Conservation (phyloP, 2,113 vertebrate genomes). For the Castor canadensis region DNA sequence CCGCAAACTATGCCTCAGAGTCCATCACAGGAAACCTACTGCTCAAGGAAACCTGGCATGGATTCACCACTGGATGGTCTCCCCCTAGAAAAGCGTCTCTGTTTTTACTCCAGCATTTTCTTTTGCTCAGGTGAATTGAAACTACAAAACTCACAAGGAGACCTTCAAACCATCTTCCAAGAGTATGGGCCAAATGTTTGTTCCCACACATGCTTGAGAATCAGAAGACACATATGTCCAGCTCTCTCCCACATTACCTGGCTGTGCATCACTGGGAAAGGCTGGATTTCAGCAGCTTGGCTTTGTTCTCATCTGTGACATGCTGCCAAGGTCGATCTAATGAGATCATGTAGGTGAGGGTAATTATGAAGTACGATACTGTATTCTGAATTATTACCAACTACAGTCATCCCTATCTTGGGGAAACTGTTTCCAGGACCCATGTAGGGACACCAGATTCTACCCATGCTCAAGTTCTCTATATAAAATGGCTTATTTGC, state of each 20-base stretch:
- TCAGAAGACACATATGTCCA: background rate
- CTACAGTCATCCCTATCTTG: background rate
- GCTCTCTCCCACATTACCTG: background rate
- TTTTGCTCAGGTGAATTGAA: background rate
- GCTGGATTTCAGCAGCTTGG: background rate
- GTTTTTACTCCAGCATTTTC: background rate
- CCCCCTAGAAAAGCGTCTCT: background rate
- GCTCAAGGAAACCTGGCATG: background rate
- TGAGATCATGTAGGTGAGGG: background rate
- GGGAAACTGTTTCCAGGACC: background rate
- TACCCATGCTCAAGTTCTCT: background rate
- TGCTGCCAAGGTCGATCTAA: background rate
- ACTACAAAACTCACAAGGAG: background rate
- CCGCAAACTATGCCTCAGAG: slow-evolving; percentile 38
- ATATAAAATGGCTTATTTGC: background rate
- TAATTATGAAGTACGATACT: background rate
- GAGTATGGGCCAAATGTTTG: background rate
- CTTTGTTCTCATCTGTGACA: background rate
- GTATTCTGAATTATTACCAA: background rate
- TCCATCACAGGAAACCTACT: background rate
- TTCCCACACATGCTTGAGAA: background rate
- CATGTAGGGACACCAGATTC: background rate
- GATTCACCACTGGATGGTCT: background rate
- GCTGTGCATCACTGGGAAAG: background rate
- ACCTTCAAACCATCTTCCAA: background rate